Base-by-base conservation (phyloP, 2,888 invertebrate genomes). In the Stegana nigrithorax region DNA sequence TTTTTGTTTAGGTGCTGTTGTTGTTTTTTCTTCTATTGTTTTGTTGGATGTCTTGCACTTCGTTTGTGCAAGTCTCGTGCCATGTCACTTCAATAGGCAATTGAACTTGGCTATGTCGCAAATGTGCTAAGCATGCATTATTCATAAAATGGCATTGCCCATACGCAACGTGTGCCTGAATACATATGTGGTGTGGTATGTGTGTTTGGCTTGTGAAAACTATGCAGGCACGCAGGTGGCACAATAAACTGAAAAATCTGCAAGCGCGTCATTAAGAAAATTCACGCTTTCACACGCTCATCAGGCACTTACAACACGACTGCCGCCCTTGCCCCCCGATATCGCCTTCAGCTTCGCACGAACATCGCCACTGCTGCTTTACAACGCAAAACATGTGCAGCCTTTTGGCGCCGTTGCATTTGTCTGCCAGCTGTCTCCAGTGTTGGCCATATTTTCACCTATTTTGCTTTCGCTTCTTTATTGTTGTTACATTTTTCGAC, bases 391-490 rank as follows among this genome's bases (percentile, higher is more conserved):
- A n/a, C 39, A 39, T 14, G 14, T 39, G 45, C 45, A 45, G 23
- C 10, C 6, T n/a, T 32, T 32, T 32, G 8, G 6, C 10, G n/a
- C n/a, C n/a, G 42, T n/a, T 42, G 42, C 4, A 42, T 10, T 26
- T 50, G 47, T 50, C 50, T 50, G 50, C 50, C 50, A n/a, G 26
- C 50, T 50, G 50, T 50, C 50, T 50, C 50, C 50, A 50, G 26
- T 25, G 50, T 26, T 26, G 2, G 5, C 5, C 50, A 50, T 26
- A 26, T 50, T 50, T 50, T 26, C 26, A 50, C 26, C 26, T 50
- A 50, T 23, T 50, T 42, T n/a, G 10, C 14, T 14, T 14, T n/a
- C n/a, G n/a, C n/a, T n/a, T n/a, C n/a, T n/a, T n/a, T n/a, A 23
- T 10, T 55, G 17, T 57, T 63, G 36, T n/a, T n/a, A n/a, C n/a